Evolutionary conservation across 30 jellyfish, hydroid and myxozoan genomes (phyloP), one percentile per base, ranked within the genome.

Genomic region (Aurelia sp.): DNA sequence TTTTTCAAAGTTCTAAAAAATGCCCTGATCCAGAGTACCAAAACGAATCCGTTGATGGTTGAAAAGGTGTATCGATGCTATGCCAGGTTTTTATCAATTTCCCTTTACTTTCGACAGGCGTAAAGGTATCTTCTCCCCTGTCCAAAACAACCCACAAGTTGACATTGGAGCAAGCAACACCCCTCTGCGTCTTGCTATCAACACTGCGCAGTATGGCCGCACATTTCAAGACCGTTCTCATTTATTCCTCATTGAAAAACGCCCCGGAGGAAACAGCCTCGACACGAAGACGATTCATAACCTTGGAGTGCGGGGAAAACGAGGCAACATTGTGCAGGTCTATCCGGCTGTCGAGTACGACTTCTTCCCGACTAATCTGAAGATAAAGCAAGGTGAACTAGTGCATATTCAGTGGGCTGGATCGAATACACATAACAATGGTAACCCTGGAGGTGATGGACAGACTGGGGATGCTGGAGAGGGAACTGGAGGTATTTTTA

Each of bases 161-260:
- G 96, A 96, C 59, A 63, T 96, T 61, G 99, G 98, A 13, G 94
- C 87, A 7, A 55, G 90, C 79, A 96, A 96, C 59, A 40, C 81
- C 27, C 96, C 97, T 3, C 81, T 96, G 79, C 90, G 97, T 22
- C 91, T 96, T 12, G 99, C 99, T 17, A 90, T 96, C 59, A 96
- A 96, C 76, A 96, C 99, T 2, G 99, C 99, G 18, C 99, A 96
- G 81, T 86, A n/a, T 82, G 99, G 99, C 53, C 97, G 99, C 51
- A 96, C 99, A n/a, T 96, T 96, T 83, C 98, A 96, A 76, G 99
- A 96, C 74, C 95, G 99, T 31, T 33, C 98, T 4, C 99, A 96
- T 76, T 58, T 96, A 21, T 96, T 96, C 76, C 24, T 35, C 27
- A 68, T 96, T 1, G 73, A 57, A 22, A 72, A 78, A 50, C 87